Percentiles rank a stretch among this genome's conserved stretches.
phyloP scores from a whole-genome alignment of 2,113 vertebrate genomes.

The Suricata suricatta region DNA sequence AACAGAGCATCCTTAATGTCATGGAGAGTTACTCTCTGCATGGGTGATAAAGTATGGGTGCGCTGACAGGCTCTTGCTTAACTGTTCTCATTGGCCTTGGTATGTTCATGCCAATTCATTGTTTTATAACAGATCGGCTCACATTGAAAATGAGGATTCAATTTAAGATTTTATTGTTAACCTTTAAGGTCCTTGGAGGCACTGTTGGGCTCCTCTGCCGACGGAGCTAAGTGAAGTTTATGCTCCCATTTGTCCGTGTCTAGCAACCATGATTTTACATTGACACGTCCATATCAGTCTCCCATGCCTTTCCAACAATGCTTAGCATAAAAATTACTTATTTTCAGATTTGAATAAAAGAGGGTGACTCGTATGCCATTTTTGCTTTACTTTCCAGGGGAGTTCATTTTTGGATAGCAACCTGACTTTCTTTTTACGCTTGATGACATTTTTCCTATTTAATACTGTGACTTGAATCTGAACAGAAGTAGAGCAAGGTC shows the following conservation, averaged over 20 bases:
- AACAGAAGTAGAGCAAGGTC: conserved; percentile 47
- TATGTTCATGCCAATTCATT: conserved; percentile 86
- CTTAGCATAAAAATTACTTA: conserved; percentile 62
- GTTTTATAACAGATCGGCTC: conserved; percentile 87
- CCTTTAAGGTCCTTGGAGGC: conserved; percentile 87
- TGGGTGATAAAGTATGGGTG: conserved; percentile 86
- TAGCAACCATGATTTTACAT: conserved; percentile 79
- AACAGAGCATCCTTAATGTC: conserved; percentile 86
- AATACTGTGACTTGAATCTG: conserved; percentile 40
- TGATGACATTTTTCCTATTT: neutral
- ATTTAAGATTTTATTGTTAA: conserved; percentile 88
- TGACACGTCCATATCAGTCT: conserved; percentile 29
- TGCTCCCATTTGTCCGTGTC: conserved; percentile 84
- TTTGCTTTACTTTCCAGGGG: conserved; percentile 38
- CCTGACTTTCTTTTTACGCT: conserved; percentile 16
- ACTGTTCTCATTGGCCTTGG: conserved; percentile 86
- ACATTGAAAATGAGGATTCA: conserved; percentile 86
- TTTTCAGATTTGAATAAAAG: conserved; percentile 60
- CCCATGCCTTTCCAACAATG: neutral
- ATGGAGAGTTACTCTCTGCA: conserved; percentile 86
- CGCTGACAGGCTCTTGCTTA: conserved; percentile 84
- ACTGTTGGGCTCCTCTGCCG: conserved; percentile 77
- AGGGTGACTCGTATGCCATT: neutral
- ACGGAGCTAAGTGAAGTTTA: conserved; percentile 85
- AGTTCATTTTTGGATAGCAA: conserved; percentile 24